Evolutionary conservation across 2,888 invertebrate species (phyloP).

Genomic region (Anthophora plumipes): DNA sequence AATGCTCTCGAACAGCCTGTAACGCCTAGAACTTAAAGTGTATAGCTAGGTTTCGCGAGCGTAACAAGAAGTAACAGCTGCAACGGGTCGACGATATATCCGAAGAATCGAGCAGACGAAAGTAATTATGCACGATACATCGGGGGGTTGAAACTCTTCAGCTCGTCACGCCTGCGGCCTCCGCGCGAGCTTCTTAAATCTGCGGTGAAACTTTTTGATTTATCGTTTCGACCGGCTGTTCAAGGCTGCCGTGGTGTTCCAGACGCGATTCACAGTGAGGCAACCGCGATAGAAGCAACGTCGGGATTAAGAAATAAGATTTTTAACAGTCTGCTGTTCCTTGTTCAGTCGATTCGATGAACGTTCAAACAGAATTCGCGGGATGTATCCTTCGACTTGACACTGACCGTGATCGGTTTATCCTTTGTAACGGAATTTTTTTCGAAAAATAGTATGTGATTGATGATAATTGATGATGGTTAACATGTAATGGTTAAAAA

Average conservation of each 20-base stretch:
- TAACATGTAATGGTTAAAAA: too few relatives aligned
- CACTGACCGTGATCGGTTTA: too few relatives aligned
- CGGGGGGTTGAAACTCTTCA: constrained; percentile 66
- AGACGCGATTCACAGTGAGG: not conserved
- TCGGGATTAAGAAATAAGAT: not conserved
- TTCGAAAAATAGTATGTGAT: too few relatives aligned
- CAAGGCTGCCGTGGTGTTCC: constrained; percentile 9
- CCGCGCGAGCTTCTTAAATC: constrained; percentile 61
- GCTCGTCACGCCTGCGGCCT: constrained; percentile 33
- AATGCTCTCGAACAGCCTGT: constrained; percentile 39
- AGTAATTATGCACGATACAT: constrained; percentile 81
- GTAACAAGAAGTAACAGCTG: constrained; percentile 77
- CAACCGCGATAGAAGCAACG: not conserved
- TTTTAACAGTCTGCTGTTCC: not conserved
- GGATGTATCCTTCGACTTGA: too few relatives aligned
- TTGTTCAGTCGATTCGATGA: constrained; percentile 9
- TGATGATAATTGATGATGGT: too few relatives aligned
- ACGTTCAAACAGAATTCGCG: not conserved
- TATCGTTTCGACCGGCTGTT: constrained; percentile 61
- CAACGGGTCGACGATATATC: constrained; percentile 68
- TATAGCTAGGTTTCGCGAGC: constrained; percentile 70
- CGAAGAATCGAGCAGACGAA: constrained; percentile 70
- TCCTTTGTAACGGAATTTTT: too few relatives aligned
- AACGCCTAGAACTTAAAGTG: constrained; percentile 65
- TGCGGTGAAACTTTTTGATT: constrained; percentile 72